Evolutionary conservation across 1,140 invertebrate species (phyloP), one percentile per base, ranked within the genome.

Genomic region (Ectropis grisescens): DNA sequence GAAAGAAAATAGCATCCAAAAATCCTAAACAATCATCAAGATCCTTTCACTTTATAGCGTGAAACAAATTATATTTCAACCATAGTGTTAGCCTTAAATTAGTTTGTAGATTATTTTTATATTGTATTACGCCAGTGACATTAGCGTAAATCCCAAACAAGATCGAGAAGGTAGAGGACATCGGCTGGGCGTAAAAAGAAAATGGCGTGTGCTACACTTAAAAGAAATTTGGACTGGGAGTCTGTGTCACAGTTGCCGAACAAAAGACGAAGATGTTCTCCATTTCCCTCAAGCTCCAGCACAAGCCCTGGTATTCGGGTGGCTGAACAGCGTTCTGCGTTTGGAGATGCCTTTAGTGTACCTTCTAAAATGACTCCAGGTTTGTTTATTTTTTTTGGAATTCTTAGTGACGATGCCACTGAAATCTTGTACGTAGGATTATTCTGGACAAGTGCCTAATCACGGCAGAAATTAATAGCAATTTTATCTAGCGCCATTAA

Each of bases 121-220:
- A 41, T 55, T 67, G 40, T 40, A 33, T 37, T 61, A 37, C 30
- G 34, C 49, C 58, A 46, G 52, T 69, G 55, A 51, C 43, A 56
- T 58, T 57, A 49, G 28, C 29, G 41, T 41, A 47, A 66, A 58
- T 53, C 53, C 19, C 46, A 46, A 52, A 57, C 47, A 51, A 45
- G 58, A 62, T 60, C 43, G 44, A 52, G 42, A 64, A 45, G 35
- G 33, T 55, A 68, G 53, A 69, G 57, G 64, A 71, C 59, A 58
- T 65, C 74, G 51, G 50, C 47, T 78, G 65, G 70, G 71, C 70
- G 69, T 74, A 75, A 83, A 85, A 82, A 84, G 84, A 86, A 87
- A 85, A 97, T 97, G 95, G 95, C 95, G 85, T 97, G 95, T 86
- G 94, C 94, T 81, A 97, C 95, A 58, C 85, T 96, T 38, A 98